Evolutionary conservation across 2,797 vertebrate species (phyloP).

Genomic region (Acanthornis magna): DNA sequence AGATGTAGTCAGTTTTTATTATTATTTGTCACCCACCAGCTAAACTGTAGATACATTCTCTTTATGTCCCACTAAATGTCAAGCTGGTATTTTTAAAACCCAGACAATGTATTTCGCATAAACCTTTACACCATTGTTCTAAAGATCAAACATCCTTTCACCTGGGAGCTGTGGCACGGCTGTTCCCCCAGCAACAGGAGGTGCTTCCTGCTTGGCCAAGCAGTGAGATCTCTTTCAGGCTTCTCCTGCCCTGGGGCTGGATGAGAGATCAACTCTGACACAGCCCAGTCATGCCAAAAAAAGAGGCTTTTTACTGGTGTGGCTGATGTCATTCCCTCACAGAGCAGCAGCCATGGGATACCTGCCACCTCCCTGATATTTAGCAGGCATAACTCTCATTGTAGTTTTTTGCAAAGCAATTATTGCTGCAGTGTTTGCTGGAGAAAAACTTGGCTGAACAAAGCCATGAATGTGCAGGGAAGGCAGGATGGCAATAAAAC

Average conservation of each 20-base stretch:
- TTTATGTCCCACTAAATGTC: slow-evolving; percentile 53
- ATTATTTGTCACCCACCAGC: slow-evolving; percentile 37
- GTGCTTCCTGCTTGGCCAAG: slow-evolving; percentile 59
- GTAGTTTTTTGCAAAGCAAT: not conserved
- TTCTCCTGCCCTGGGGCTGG: not conserved
- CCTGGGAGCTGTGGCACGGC: slow-evolving; percentile 43
- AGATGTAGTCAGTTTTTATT: slow-evolving; percentile 4
- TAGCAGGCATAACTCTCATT: not conserved
- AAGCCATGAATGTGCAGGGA: not conserved
- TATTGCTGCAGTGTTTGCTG: not conserved
- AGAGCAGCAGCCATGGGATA: not conserved
- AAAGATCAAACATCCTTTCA: slow-evolving; percentile 71
- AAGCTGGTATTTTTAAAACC: slow-evolving; percentile 40
- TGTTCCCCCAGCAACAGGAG: slow-evolving; percentile 82
- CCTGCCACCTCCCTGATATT: not conserved
- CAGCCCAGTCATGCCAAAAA: rapidly evolving
- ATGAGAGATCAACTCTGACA: not conserved
- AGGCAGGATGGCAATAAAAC: not conserved
- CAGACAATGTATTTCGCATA: slow-evolving; percentile 35
- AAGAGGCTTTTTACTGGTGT: not conserved
- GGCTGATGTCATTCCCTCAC: not conserved
- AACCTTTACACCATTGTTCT: slow-evolving; percentile 63
- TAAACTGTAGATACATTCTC: slow-evolving; percentile 38
- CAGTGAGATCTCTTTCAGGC: slow-evolving; percentile 41
- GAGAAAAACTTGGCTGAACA: not conserved